Evolutionary conservation across 2,888 invertebrate genomes (phyloP), one percentile per base, ranked within the genome.

Genomic region (Nomada lathburiana): DNA sequence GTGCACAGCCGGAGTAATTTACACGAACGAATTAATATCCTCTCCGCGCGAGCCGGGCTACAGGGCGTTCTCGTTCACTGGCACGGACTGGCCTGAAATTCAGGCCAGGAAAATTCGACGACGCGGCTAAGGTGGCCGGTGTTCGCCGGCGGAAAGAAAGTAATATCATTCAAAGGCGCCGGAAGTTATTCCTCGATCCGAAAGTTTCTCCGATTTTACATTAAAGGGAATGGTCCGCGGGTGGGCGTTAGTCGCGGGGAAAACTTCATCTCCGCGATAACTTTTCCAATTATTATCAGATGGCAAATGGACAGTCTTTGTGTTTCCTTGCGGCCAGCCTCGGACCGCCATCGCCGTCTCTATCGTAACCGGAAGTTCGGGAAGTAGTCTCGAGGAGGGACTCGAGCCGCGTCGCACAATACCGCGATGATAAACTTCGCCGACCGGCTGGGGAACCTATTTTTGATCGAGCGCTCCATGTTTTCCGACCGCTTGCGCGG

Each of bases 231-330:
- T 69, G 80, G 84, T 79, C 81, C 71, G 71, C 83, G 81, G 81
- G 82, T 29, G 72, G 78, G 88, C 80, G 86, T 88, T 88, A 88
- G 88, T 88, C 82, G 88, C 88, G 69, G 77, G 63, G 81, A 78
- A 86, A 88, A 88, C 88, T 88, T 86, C 85, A 88, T 88, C 88
- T 79, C 85, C 71, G 80, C 80, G 88, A 88, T 88, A 88, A 88
- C 88, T 88, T 88, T 88, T 88, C 88, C 88, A 88, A 88, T 88
- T 88, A 88, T 88, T 88, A 88, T 88, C 87, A 83, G 87, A 88
- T 84, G 87, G 88, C 88, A 87, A 88, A 88, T 88, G 88, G 87
- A 88, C 88, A 84, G 84, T 84, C 88, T 88, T 88, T 88, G 88
- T 88, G 85, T 88, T 86, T 88, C 75, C 78, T 75, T 36, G 72